Base-by-base conservation (phyloP, 2,797 vertebrate species). In the Stomatorhinus walkeri region DNA sequence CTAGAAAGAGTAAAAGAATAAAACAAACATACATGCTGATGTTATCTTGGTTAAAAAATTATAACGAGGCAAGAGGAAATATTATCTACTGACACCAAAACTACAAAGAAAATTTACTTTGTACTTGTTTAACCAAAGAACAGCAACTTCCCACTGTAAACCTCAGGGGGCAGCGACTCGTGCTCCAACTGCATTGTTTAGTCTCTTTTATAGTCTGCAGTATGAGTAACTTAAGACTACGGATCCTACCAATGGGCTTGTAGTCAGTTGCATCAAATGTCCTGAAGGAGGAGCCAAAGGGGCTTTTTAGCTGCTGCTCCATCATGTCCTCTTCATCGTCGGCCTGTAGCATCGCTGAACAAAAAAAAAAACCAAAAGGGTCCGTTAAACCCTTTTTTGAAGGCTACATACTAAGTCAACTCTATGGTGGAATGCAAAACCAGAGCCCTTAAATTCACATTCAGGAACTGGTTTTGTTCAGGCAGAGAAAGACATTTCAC, bases 261-360 rank as follows among this genome's bases (percentile, higher is more conserved):
- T 99, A 99, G 93, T 99, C 98, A 2, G 98, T 99, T 91, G 98
- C 98, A 91, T 99, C 98, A 91, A 99, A 99, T 22, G 98, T 99
- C 91, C 98, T 96, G 93, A 99, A 99, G 9, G 98, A 99, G 22
- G 98, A 99, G 43, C 98, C 98, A 91, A 99, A 99, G 0, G 98
- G 98, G 92, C 98, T 99, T 93, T 99, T 98, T 97, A 99, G 98
- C 93, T 98, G 97, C 94, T 99, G 97, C 92, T 99, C 98, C 94
- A 99, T 95, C 93, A 99, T 96, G 92, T 99, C 98, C 48, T 99
- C 98, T 92, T 99, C 98, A 90, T 99, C 98, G 89, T 99, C 98
- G 10, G 98, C 98, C 93, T 99, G 98, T 89, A 99, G 91, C 98
- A 99, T 99, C 88, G 98, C 98, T 99, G 92, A 88, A 91, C 90